Conservation (phyloP, 2,888 invertebrate genomes). For the Mesoligia furuncula region DNA sequence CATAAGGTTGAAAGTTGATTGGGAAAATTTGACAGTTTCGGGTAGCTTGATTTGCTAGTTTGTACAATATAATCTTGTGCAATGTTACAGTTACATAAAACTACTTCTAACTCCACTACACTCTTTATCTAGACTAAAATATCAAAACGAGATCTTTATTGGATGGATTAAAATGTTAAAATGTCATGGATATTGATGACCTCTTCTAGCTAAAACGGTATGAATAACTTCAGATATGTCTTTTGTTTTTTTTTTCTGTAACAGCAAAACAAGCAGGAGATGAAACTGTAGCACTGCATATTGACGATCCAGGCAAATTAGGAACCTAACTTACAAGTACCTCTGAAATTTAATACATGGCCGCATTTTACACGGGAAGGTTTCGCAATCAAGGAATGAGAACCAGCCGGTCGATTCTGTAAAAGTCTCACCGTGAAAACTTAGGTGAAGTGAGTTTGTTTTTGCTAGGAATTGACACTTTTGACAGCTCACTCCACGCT, state of each 20-base stretch:
- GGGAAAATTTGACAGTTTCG: no score
- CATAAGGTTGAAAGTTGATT: no score
- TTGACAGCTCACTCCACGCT: no score
- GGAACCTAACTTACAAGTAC: background rate
- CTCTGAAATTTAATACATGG: background rate
- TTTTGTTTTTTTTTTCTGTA: background rate
- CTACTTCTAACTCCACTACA: background rate
- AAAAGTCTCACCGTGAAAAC: no score
- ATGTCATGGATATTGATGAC: background rate
- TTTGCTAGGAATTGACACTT: no score
- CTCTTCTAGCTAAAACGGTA: background rate
- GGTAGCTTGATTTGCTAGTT: no score
- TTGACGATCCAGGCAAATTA: background rate
- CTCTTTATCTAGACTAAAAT: background rate
- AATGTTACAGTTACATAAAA: constrained; percentile 21
- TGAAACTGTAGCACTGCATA: background rate
- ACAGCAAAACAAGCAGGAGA: background rate
- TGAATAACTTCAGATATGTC: background rate
- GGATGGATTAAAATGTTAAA: no score
- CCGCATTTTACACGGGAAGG: background rate
- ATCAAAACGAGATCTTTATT: background rate
- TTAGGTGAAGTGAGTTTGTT: no score
- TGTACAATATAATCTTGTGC: constrained; percentile 2
- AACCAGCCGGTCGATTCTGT: no score
- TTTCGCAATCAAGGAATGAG: background rate